Evolutionary conservation across 2,113 vertebrate genomes (phyloP).

Genomic region (Prionailurus viverrinus): DNA sequence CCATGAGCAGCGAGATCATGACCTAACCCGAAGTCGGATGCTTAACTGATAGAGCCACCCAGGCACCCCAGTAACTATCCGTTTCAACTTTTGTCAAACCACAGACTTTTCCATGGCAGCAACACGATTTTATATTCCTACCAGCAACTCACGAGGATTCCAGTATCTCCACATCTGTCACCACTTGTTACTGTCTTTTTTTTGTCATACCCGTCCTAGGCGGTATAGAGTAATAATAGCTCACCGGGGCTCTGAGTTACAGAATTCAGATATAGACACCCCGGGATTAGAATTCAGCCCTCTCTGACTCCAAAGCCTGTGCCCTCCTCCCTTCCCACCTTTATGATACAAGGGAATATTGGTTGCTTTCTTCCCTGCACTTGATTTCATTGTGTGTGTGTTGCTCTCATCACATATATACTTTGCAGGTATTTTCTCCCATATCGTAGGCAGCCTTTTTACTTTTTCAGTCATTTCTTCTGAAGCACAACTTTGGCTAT

Average conservation of each 20-base stretch:
- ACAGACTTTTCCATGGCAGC: not conserved
- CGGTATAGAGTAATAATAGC: not conserved
- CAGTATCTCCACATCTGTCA: not conserved
- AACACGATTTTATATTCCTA: not conserved
- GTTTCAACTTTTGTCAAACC: not conserved
- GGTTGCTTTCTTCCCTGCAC: too few relatives aligned
- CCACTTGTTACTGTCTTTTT: not conserved
- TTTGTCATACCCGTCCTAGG: not conserved
- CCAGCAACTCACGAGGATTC: not conserved
- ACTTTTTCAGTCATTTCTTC: slow-evolving; percentile 7
- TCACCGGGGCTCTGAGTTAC: not conserved
- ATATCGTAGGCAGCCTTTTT: not conserved
- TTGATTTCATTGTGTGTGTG: too few relatives aligned
- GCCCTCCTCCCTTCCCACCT: too few relatives aligned
- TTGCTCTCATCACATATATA: not conserved
- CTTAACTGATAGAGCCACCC: too few relatives aligned
- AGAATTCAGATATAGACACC: too few relatives aligned
- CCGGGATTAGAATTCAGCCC: too few relatives aligned
- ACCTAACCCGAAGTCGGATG: too few relatives aligned
- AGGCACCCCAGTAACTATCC: not conserved
- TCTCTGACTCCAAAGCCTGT: too few relatives aligned
- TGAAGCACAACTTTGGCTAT: slow-evolving; percentile 1
- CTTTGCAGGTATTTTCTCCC: not conserved
- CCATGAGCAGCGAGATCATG: too few relatives aligned
- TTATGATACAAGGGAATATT: too few relatives aligned